Base-by-base conservation (phyloP, 2,888 invertebrate species). In the Seladonia tumulorum region DNA sequence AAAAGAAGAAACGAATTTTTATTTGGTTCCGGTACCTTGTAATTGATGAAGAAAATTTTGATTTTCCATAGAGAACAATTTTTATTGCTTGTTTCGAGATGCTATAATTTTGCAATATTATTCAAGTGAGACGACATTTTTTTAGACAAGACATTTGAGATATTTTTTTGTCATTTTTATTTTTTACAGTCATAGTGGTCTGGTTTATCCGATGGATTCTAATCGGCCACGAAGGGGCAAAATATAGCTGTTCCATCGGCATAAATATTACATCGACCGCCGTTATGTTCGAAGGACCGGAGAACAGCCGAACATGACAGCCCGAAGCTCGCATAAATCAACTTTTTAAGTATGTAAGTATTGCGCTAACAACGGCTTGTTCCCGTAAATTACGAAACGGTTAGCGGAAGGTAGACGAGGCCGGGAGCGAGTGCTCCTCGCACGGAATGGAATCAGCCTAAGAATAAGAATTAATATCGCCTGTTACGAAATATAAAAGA, bases 401-500 rank as follows among this genome's bases (percentile, higher is more conserved):
- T 63, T 76, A 47, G 74, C 63, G 29, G 74, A 22, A 47, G 53
- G 35, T 18, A 35, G n/a, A 4, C 63, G 73, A 60, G 39, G 29
- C 39, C 49, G 14, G n/a, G 63, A 88, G 72, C 63, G 60, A 71
- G 71, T 66, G 12, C 76, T 66, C 53, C 25, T 25, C 35, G 18
- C 42, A 66, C 8, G 57, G n/a, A 53, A 42, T 16, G 71, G 76
- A 81, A 86, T 88, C 83, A 70, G 42, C n/a, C 45, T n/a, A n/a
- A n/a, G n/a, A n/a, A n/a, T n/a, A n/a, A n/a, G 53, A 45, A 29
- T 73, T 87, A 87, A 82, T 79, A 77, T 66, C 68, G 66, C 49
- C 39, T 70, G 70, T 87, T 75, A 79, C 45, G 83, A 89, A 85
- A 89, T 87, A n/a, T 75, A 63, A 82, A 75, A 42, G 42, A 81